Evolutionary conservation across 1,140 invertebrate species (phyloP), one percentile per base, ranked within the genome.

Genomic region (Anagrus nilaparvatae): DNA sequence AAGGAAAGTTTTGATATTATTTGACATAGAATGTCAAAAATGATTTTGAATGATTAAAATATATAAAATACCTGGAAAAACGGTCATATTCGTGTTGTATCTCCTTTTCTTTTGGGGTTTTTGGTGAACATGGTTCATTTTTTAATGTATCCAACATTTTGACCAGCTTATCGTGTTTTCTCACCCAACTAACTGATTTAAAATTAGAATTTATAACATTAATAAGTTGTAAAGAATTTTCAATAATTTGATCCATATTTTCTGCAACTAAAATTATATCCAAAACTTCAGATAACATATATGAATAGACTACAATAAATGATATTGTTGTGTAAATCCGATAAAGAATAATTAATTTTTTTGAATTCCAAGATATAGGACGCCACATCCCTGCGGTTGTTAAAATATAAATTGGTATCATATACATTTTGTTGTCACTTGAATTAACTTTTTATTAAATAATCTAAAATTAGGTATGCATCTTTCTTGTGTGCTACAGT

Each of bases 41-140:
- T 24, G 31, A 13, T 9, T 27, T 12, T 7, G 39, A 14, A 6
- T 25, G 18, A 14, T 13, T 1, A 9, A 4, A 46, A 33, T 43
- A n/a, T n/a, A n/a, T n/a, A n/a, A n/a, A n/a, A n/a, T 29, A 55
- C 54, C 45, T 46, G 9, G 34, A 36, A 5, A 35, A 3, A 5
- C 36, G 24, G 10, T 56, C 48, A 41, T 30, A 50, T 44, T 18
- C 43, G n/a, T 29, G 9, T 16, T 47, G 27, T 34, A 56, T 58
- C 4, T 29, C 7, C 3, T 33, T 33, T 40, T 59, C 55, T 4
- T 14, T 20, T 1, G 21, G 3, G n/a, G 45, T 40, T 5, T 30
- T 13, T 2, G 51, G 43, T 4, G 14, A 19, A 13, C 46, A 52
- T 1, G 46, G 23, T n/a, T 45, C 40, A 2, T 47, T 43, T 3